Conservation (phyloP, 2,113 vertebrate genomes). For the Odocoileus hemionus region DNA sequence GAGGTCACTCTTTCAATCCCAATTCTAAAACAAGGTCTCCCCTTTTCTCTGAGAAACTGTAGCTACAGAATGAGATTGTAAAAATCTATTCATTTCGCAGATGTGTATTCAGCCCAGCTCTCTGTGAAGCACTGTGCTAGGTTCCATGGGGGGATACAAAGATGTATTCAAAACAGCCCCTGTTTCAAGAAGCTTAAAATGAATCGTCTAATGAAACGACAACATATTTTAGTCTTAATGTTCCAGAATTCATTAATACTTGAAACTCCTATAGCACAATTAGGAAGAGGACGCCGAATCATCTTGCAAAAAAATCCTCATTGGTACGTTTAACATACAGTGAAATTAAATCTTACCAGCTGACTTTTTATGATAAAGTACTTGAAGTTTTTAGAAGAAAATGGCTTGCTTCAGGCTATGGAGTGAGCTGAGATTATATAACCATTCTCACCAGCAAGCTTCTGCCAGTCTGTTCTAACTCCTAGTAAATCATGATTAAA, state of each 20-base stretch:
- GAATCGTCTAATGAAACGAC: not conserved
- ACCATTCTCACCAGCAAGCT: not conserved
- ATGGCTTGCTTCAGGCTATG: not conserved
- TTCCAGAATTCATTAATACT: not conserved
- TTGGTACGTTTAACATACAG: not conserved
- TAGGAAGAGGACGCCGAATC: not conserved
- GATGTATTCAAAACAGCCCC: slow-evolving; percentile 4
- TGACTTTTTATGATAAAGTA: not conserved
- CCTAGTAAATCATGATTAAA: not conserved
- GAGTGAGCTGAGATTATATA: not conserved
- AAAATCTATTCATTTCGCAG: slow-evolving; percentile 18
- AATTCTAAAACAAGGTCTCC: not conserved
- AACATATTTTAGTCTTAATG: not conserved
- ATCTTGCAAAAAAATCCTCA: not conserved
- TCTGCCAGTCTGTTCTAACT: not conserved
- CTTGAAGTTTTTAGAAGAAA: slow-evolving; percentile 24
- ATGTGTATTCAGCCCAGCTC: not conserved
- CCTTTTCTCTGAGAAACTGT: not conserved
- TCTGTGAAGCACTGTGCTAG: not conserved
- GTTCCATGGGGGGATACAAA: not conserved
- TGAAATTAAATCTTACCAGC: not conserved
- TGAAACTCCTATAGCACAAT: not conserved
- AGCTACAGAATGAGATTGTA: not conserved
- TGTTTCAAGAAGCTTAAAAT: not conserved
- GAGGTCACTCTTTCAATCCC: not conserved